Conservation (phyloP, 2,113 vertebrate species). For the cattle (Bos taurus) region DNA sequence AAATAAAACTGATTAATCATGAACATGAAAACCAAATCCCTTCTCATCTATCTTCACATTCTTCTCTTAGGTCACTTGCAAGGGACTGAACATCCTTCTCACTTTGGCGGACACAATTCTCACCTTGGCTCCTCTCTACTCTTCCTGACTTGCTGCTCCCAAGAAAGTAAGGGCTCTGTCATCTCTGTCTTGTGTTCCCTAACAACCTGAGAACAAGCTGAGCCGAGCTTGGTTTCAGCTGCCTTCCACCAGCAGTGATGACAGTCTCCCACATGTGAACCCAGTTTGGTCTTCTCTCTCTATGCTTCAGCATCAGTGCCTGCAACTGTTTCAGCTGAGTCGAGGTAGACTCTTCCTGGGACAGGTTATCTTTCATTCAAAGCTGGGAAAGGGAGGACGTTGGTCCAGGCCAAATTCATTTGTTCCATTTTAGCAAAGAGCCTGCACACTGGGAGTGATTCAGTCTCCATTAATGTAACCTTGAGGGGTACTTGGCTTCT, state of each 20-base stretch:
- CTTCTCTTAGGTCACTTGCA: not conserved
- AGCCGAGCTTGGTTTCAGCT: not conserved
- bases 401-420: not conserved
- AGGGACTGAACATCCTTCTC: not conserved
- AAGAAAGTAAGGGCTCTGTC: not conserved
- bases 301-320: not conserved
- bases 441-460: not conserved
- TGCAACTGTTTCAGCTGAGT: not conserved
- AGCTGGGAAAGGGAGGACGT: not conserved
- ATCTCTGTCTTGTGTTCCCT: too few species aligned
- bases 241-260: not conserved
- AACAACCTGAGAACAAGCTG: not conserved
- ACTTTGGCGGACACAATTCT: too few species aligned
- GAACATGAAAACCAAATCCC: not conserved
- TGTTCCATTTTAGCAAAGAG: not conserved
- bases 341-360: not conserved
- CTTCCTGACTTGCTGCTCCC: not conserved
- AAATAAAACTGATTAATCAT: conserved; percentile 66
- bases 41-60: not conserved
- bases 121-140: accelerated
- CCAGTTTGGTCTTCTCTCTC: not conserved
- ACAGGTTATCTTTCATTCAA: not conserved
- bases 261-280: too few species aligned
- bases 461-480: not conserved
- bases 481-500: not conserved